Evolutionary conservation across 1,140 invertebrate genomes (phyloP), one percentile per base, ranked within the genome.

Genomic region (Chrysoperla carnea): DNA sequence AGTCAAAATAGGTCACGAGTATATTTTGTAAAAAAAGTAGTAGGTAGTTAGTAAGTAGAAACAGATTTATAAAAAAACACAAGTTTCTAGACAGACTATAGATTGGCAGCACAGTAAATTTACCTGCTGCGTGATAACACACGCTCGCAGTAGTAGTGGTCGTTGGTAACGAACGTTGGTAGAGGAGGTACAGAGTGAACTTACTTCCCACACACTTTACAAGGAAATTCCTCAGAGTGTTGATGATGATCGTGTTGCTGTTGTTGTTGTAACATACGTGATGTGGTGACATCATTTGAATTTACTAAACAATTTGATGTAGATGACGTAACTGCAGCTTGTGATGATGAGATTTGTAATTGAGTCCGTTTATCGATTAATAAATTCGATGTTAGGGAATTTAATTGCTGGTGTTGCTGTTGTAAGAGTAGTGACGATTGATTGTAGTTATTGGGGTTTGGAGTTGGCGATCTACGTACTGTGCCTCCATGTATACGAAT

Each of bases 131-230:
- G 13, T 29, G 11, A 43, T 15, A 11, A 43, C 15, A 15, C 35
- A 15, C 40, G 42, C 23, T 17, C 27, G 40, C 14, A n/a, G 23
- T 12, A 31, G 23, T 33, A 42, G 13, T 27, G 39, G 31, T 15
- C 13, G n/a, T 15, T 9, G 37, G 8, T 35, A 13, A 31, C 11
- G 29, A 13, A 33, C 12, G 38, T 29, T 35, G 39, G 39, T 37
- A 46, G 44, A 41, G 55, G 49, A 52, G 55, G 8, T 11, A 12
- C 52, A 59, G 56, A 66, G 64, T 71, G 61, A 67, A 88, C 87
- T 85, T 85, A 93, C 89, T 92, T 93, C 75, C 88, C 88, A 81
- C 91, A 95, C 62, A 94, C 81, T 75, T 90, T 91, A 77, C 91
- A 95, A 55, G 90, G 89, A 67, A 84, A 77, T 59, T 77, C 74